Base-by-base conservation (phyloP, 2,113 vertebrate species). In the Zosterops borbonicus region DNA sequence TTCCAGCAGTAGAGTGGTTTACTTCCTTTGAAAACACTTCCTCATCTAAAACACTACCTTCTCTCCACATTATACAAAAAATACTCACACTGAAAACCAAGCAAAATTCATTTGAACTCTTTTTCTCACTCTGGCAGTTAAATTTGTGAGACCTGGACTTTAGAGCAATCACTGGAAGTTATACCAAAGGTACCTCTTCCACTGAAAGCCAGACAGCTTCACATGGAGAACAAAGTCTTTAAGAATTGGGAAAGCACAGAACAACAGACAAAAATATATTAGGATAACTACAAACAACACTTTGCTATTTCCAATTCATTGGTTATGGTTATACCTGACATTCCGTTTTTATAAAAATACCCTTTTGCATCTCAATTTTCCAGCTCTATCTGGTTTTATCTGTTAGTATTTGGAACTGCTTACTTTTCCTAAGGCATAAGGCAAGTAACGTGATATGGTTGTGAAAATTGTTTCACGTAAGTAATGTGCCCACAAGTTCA, bases 371-470 rank as follows among this genome's bases (percentile, higher is more conserved):
- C 12, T 59, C 33, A 11, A 0, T 76, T 56, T 75, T 23, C 39
- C 44, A 63, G 9, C 31, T 68, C 6, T 59, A 46, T 49, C 8
- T 47, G 39, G 12, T 68, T 84, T 59, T 71, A 29, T 33, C 17
- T 42, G 13, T 12, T 42, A 29, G 25, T 39, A 21, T 82, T 81
- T 52, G 35, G 55, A 3, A 3, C 2, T 17, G n/a, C 33, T 71
- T 52, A 24, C 11, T 63, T 84, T 22, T 77, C 27, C 28, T 46
- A 75, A 68, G 13, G 13, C 20, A 60, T 58, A 89, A 67, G 29
- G 21, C 14, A 25, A 52, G 18, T 33, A 62, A 65, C 14, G 28
- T 9, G 23, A 70, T 44, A 68, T 0, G 0, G 18, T 9, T 25
- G 28, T 49, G n/a, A 76, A 91, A 85, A 69, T 16, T 31, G 3